Percentiles rank a stretch among this genome's conserved stretches.
Conservation (phyloP, 53 echinoderm and acorn worm species). For the Actinopyga echinites region DNA sequence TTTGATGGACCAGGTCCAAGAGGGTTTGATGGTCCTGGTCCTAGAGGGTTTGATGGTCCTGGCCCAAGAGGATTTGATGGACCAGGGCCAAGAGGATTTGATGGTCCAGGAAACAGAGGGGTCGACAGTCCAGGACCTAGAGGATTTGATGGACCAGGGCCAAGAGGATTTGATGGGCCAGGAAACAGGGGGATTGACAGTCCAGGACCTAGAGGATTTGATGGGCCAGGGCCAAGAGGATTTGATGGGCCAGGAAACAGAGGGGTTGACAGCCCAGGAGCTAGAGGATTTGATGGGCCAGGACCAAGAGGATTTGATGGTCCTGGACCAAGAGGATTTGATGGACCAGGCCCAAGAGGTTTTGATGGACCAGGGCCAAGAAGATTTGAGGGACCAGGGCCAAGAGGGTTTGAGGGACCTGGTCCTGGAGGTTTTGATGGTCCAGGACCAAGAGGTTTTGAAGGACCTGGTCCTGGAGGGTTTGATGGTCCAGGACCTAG, state of each 20-base stretch:
- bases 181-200: slow-evolving; percentile 12
- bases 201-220: slow-evolving; percentile 13
- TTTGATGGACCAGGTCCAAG: slow-evolving; percentile 35
- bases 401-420: neutral
- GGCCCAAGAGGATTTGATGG: slow-evolving; percentile 28
- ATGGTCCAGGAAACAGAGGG: slow-evolving; percentile 18
- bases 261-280: neutral
- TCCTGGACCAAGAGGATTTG: slow-evolving; percentile 26
- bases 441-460: slow-evolving; percentile 30
- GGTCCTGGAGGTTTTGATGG: slow-evolving; percentile 6
- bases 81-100: slow-evolving; percentile 44
- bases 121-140: neutral
- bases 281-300: slow-evolving; percentile 39
- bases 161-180: slow-evolving; percentile 28
- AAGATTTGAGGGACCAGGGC: slow-evolving; percentile 2
- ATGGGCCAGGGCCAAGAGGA: slow-evolving; percentile 26
- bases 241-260: neutral
- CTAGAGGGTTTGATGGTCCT: slow-evolving; percentile 24
- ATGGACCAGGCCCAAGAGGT: slow-evolving; percentile 26
- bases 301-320: slow-evolving; percentile 30
- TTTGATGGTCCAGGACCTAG: neutral
- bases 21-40: slow-evolving; percentile 34
- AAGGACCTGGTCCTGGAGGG: slow-evolving; percentile 2
- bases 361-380: slow-evolving; percentile 1
- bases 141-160: neutral